Conservation (phyloP, 2,797 vertebrate species). For the Menidia menidia region DNA sequence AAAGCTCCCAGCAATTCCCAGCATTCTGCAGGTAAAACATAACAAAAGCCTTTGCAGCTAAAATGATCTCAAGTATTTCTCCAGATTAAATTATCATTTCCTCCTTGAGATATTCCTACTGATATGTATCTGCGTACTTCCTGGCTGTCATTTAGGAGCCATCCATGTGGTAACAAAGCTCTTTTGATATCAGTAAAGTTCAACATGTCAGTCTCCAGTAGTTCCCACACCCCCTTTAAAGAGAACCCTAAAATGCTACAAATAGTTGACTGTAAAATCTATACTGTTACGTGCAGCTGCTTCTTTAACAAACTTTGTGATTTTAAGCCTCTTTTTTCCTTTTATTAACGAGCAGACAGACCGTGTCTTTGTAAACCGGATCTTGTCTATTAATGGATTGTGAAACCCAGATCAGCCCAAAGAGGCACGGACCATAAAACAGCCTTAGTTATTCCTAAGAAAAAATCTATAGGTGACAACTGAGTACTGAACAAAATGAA, state of each 20-base stretch:
- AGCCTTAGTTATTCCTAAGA: not conserved
- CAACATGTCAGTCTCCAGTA: not conserved
- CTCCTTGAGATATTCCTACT: conserved; percentile 4
- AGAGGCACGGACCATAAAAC: not conserved
- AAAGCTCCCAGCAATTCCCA: conserved; percentile 12
- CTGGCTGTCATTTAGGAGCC: conserved; percentile 30
- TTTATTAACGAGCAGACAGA: not conserved
- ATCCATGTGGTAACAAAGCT: conserved; percentile 55
- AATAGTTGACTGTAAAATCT: conserved; percentile 8
- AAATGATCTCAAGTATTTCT: conserved; percentile 31
- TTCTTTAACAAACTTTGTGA: not conserved
- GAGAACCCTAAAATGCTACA: conserved; percentile 32
- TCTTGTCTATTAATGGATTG: conserved; percentile 2
- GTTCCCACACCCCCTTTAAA: conserved; percentile 37
- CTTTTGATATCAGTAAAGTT: conserved; percentile 35
- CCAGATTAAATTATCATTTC: conserved; percentile 3
- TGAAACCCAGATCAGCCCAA: conserved; percentile 5
- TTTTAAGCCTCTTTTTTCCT: not conserved
- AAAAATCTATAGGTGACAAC: conserved; percentile 10
- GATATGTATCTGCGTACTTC: conserved; percentile 10
- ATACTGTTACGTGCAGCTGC: conserved; percentile 5
- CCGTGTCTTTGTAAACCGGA: not conserved
- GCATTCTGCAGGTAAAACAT: conserved; percentile 15
- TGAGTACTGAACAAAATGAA: conserved; percentile 8
- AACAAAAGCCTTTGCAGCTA: conserved; percentile 14